A percentile compares a stretch with the other conserved stretches of the same genome.
Evolutionary conservation across 2,888 invertebrate genomes (phyloP).

Genomic region (Phania funesta): DNA sequence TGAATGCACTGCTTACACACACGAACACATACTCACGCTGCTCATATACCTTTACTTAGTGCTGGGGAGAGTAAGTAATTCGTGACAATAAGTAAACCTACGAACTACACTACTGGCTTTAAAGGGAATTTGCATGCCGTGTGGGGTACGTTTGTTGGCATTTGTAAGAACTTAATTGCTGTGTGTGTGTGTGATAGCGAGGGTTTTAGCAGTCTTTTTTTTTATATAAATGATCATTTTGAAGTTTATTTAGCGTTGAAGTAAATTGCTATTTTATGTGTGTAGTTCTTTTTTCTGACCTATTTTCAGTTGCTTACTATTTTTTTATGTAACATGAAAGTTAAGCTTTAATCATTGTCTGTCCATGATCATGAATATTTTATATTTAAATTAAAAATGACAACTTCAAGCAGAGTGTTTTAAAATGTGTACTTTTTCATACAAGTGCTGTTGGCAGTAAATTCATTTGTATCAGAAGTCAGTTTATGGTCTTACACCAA

Average conservation of each 20-base stretch:
- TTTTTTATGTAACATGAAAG: neutral
- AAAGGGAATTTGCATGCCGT: neutral
- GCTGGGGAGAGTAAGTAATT: neutral
- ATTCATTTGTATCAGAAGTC: no score
- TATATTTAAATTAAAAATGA: neutral
- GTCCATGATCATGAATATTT: neutral
- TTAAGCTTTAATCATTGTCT: neutral
- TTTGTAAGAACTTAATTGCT: neutral
- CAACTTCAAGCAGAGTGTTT: neutral
- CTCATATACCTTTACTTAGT: neutral
- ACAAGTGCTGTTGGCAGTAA: no score
- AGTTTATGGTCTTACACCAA: no score
- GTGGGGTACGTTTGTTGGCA: neutral
- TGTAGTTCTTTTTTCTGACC: neutral
- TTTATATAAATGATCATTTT: constrained; percentile 3
- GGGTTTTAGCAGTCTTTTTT: neutral
- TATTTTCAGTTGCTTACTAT: neutral
- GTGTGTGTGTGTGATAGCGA: neutral
- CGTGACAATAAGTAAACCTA: neutral
- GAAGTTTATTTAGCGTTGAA: neutral
- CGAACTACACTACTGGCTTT: neutral
- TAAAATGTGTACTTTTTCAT: neutral
- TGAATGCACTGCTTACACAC: constrained; percentile 8
- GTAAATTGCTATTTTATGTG: neutral
- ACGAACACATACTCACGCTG: neutral